Base-by-base conservation (phyloP, 2,797 vertebrate species). In the Rousettus madagascariensis region DNA sequence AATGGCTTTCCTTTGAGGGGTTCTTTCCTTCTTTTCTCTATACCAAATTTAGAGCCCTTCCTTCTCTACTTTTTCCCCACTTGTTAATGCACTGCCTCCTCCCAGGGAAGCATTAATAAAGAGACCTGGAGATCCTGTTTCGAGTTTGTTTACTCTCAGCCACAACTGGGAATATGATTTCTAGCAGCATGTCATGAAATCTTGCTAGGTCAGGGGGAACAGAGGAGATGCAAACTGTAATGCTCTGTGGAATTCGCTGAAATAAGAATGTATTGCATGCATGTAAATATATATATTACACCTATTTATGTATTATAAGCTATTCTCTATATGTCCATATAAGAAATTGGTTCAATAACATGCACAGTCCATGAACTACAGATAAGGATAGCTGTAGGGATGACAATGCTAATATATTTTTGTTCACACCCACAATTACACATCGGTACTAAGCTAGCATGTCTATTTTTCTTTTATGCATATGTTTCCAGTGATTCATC, bases 401-500 rank as follows among this genome's bases (percentile, higher is more conserved):
- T 55, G 49, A 41, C 16, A 43, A 53, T 43, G 7, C 3, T 65
- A 36, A 41, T 20, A 4, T 5, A 86, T 61, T 80, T 94, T 77
- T 83, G 22, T 69, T 30, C 3, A 78, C 0, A 71, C 33, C 33
- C 59, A 79, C 43, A 49, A 43, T 16, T 53, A 3, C 19, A 19
- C 4, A 13, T n/a, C 46, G 68, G 20, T 80, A 28, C 12, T 69
- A 41, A 89, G 28, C 13, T 83, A 22, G 43, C 6, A 86, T 43
- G 24, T 88, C 59, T 93, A 11, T 87, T 96, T 96, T 89, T 95
- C 51, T 90, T 69, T 80, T 41, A 24, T 19, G 6, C 17, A 33
- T 36, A 93, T 53, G 8, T 91, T 96, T 95, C 51, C 38, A 88
- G n/a, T 74, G 30, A 90, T 92, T 96, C 86, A 96, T 43, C 17